Evolutionary conservation across 2,888 invertebrate species (phyloP).

Genomic region (Deilephila porcellus): DNA sequence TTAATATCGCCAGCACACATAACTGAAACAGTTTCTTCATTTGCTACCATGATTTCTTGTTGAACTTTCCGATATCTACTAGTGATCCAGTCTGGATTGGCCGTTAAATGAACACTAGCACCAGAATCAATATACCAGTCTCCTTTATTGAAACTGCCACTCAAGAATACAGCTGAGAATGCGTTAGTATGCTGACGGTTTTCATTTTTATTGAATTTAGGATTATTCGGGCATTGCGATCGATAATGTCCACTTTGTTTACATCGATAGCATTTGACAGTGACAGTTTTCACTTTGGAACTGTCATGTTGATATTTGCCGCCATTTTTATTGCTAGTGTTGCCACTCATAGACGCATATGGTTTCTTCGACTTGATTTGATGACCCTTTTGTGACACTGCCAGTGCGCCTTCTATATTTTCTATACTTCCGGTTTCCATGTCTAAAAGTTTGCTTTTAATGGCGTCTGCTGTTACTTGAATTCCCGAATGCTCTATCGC

Average conservation of each 20-base stretch:
- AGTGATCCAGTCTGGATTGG: neutral
- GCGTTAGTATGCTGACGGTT: neutral
- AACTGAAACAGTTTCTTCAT: too few relatives aligned
- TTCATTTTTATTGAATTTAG: neutral
- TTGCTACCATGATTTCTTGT: too few relatives aligned
- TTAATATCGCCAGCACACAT: too few relatives aligned
- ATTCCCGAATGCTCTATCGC: constrained; percentile 26
- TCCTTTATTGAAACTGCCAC: neutral
- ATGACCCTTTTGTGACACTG: neutral
- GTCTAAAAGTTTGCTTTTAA: constrained; percentile 19
- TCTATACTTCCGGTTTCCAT: neutral
- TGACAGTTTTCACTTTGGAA: neutral
- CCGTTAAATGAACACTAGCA: neutral
- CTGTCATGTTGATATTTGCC: neutral
- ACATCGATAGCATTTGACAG: neutral
- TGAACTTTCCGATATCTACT: too few relatives aligned
- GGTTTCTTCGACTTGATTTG: neutral
- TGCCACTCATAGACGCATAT: neutral
- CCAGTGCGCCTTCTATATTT: too few relatives aligned
- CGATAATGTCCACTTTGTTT: neutral
- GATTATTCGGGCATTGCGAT: neutral
- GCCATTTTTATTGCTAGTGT: neutral
- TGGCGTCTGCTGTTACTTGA: constrained; percentile 6
- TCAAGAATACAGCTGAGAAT: neutral
- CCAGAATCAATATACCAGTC: constrained; percentile 1